phyloP scores from a whole-genome alignment of 2,888 invertebrate species.

The Calameuta idolon region DNA sequence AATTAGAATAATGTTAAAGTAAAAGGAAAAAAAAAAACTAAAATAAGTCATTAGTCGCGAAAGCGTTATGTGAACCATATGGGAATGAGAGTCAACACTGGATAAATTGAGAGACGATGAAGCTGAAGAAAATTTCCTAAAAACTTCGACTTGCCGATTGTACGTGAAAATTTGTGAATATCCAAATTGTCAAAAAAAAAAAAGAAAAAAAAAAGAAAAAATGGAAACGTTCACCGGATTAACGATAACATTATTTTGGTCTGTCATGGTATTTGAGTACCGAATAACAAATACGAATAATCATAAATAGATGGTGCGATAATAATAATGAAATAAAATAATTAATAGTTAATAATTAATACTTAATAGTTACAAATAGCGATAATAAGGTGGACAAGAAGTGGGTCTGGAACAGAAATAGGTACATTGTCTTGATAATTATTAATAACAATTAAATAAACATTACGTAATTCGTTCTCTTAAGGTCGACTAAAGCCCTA shows the following conservation, averaged over 20 bases:
- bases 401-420: not conserved
- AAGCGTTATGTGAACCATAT: too few species aligned
- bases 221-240: not conserved
- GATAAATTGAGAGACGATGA: too few species aligned
- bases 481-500: not conserved
- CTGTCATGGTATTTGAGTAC: slow-evolving; percentile 1
- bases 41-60: too few species aligned
- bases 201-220: too few species aligned
- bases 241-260: slow-evolving; percentile 5
- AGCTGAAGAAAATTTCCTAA: too few species aligned
- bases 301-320: slow-evolving; percentile 1
- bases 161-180: too few species aligned
- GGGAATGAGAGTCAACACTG: too few species aligned
- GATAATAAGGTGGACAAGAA: slow-evolving; percentile 1
- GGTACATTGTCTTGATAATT: not conserved
- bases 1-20: too few species aligned
- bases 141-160: too few species aligned
- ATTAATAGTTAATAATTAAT: slow-evolving; percentile 1
- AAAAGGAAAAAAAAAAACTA: too few species aligned
- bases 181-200: too few species aligned
- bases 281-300: slow-evolving; percentile 4
- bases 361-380: slow-evolving; percentile 2
- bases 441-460: not conserved
- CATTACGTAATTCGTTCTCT: not conserved
- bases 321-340: not conserved